Evolutionary conservation across 2,113 vertebrate species (phyloP).

Genomic region (Malaclemys terrapin): DNA sequence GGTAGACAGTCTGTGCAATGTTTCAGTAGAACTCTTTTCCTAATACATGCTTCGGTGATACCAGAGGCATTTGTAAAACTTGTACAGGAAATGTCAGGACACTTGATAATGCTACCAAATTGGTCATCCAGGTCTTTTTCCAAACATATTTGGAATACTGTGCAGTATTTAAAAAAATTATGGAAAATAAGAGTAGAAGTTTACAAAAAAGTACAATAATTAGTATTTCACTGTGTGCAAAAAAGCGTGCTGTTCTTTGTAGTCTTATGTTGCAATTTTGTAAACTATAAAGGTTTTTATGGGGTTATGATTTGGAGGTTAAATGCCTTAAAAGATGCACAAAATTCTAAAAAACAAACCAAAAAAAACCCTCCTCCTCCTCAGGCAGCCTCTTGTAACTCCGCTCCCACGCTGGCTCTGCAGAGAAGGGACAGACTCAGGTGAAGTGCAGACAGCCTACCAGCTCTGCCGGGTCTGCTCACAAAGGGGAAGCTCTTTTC

Average conservation of each 20-base stretch:
- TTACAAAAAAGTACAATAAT: constrained; percentile 28
- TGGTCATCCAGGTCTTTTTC: not conserved
- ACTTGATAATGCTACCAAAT: not conserved
- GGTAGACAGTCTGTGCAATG: constrained; percentile 52
- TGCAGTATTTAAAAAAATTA: not conserved
- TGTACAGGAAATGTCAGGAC: constrained; percentile 21
- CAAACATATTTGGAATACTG: constrained; percentile 37
- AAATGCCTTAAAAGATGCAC: constrained; percentile 39
- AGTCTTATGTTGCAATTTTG: constrained; percentile 43
- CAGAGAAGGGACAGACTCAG: not conserved
- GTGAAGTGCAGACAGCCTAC: not conserved
- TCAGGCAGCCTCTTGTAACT: not conserved
- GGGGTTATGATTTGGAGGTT: constrained; percentile 47
- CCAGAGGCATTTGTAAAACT: constrained; percentile 33
- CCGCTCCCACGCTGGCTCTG: not conserved
- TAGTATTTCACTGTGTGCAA: constrained; percentile 33
- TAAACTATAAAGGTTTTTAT: constrained; percentile 51
- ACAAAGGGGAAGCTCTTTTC: not conserved
- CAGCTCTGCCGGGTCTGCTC: not conserved
- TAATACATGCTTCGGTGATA: not conserved
- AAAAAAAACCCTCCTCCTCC: not conserved
- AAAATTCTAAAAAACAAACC: not conserved
- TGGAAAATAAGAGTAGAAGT: constrained; percentile 6
- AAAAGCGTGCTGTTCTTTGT: constrained; percentile 27
- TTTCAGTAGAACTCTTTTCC: not conserved